These are phyloP conservation scores for Atta texana DNA, from an alignment of 1,140 invertebrate genomes.

Conservation along the genomic window DNA sequence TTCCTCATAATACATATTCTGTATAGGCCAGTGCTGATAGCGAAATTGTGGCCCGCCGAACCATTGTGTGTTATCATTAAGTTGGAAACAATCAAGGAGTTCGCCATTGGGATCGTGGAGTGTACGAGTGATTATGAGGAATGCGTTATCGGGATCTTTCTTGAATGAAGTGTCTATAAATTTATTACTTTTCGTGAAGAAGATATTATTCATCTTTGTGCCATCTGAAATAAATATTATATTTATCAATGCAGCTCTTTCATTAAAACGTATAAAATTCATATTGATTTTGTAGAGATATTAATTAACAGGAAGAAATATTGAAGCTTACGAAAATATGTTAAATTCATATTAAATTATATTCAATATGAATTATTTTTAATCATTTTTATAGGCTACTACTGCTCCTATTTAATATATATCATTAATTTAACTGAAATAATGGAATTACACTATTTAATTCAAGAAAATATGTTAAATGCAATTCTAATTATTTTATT, in stretches of 20 bases:
- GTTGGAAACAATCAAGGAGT: constrained; percentile 77
- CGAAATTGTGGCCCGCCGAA: constrained; percentile 88
- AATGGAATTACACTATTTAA: too few species aligned
- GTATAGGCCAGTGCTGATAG: constrained; percentile 90
- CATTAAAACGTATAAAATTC: constrained; percentile 6
- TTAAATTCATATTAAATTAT: too few species aligned
- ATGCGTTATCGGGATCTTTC: neutral
- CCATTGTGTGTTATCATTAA: constrained; percentile 84
- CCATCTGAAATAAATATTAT: constrained; percentile 44
- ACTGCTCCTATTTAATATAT: too few species aligned
- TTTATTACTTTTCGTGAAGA: neutral
- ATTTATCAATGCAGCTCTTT: neutral
- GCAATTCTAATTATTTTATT: too few species aligned
- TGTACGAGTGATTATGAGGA: constrained; percentile 66
- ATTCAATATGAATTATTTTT: too few species aligned
- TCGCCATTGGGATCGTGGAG: constrained; percentile 49
- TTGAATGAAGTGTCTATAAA: too few species aligned
- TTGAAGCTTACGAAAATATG: neutral
- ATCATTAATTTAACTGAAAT: too few species aligned
- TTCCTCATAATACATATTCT: constrained; percentile 87
- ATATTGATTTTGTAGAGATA: neutral
- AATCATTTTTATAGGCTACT: too few species aligned
- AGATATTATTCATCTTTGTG: constrained; percentile 18
- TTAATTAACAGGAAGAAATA: neutral
- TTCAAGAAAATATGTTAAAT: too few species aligned